A percentile compares a stretch with the other conserved stretches of the same genome.
Evolutionary conservation across 1,140 invertebrate genomes (phyloP).

Genomic region (Ladona fulva): DNA sequence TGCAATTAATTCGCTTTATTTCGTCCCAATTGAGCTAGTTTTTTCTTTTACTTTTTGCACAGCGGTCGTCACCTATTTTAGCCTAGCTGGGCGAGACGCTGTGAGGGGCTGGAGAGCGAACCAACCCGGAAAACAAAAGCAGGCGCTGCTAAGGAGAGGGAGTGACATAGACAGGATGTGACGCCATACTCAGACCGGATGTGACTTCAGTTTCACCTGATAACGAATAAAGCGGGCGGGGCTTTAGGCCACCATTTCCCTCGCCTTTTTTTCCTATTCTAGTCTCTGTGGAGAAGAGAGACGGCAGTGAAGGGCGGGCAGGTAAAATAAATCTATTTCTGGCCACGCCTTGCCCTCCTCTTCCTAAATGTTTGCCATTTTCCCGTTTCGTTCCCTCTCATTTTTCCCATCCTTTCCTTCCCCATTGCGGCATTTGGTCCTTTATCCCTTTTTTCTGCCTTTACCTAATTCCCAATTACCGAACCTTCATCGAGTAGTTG

Average conservation of each 20-base stretch:
- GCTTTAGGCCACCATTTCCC: background rate
- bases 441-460: no score
- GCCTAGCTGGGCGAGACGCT: background rate
- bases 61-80: no score
- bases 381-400: background rate
- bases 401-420: background rate
- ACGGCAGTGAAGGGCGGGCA: background rate
- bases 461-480: no score
- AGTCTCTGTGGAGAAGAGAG: background rate
- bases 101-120: background rate
- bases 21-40: no score
- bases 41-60: no score
- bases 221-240: background rate
- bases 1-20: no score
- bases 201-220: background rate
- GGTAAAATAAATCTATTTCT: background rate
- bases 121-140: background rate
- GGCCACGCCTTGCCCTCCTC: background rate
- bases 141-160: background rate
- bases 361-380: background rate
- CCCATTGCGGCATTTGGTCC: no score
- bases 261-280: background rate
- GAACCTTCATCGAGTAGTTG: no score
- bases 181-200: background rate
- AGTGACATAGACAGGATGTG: background rate